These are phyloP conservation scores for Tryphoninae sp. DNA, from an alignment of 2,888 invertebrate genomes.

Conservation along the genomic window DNA sequence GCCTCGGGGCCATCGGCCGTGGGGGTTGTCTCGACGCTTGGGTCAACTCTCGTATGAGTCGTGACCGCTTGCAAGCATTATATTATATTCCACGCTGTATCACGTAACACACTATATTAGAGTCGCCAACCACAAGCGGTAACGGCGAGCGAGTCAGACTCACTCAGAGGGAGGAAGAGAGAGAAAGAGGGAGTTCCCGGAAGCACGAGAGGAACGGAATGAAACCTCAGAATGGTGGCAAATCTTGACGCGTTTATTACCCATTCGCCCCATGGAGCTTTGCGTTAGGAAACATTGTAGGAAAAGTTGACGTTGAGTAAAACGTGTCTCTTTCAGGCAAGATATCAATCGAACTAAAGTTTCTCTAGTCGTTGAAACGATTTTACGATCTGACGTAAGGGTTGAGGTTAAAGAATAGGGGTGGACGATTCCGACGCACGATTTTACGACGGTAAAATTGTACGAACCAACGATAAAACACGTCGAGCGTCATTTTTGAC, in stretches of 20 bases:
- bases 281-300: constrained; percentile 6
- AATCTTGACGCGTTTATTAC: constrained; percentile 46
- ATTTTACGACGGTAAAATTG: no score
- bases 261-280: neutral
- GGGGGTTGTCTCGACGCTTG: constrained; percentile 35
- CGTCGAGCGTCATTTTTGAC: no score
- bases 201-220: constrained; percentile 56
- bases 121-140: neutral
- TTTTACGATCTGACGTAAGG: no score
- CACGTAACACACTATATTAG: constrained; percentile 46
- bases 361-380: neutral
- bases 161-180: constrained; percentile 31
- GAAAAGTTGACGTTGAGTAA: neutral
- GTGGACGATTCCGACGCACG: no score
- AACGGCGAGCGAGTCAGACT: constrained; percentile 12
- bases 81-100: constrained; percentile 45
- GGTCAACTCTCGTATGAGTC: constrained; percentile 38
- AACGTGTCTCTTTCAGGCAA: no score
- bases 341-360: no score
- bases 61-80: constrained; percentile 25
- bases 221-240: constrained; percentile 54
- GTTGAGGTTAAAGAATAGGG: no score
- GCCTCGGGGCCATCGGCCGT: constrained; percentile 32
- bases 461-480: no score
- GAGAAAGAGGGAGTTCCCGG: neutral